Base-by-base conservation (phyloP, 2,888 invertebrate genomes). In the Lacanobia oleracea region DNA sequence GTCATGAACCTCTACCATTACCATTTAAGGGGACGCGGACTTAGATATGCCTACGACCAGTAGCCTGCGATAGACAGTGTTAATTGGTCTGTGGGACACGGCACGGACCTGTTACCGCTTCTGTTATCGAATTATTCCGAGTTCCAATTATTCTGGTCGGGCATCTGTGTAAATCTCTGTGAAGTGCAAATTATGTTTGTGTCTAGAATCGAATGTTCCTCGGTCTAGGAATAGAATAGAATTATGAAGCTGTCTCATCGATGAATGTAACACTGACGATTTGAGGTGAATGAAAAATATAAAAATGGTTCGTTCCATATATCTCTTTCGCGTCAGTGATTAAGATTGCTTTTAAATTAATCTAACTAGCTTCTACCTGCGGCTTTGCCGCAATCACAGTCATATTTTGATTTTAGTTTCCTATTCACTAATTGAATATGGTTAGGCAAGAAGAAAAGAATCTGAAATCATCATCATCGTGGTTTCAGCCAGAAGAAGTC, bases 51-150 rank as follows among this genome's bases (percentile, higher is more conserved):
- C 57, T 43, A n/a, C 40, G 43, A 54, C 53, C 53, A 75, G 61
- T 48, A 16, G 9, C 18, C 56, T 75, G 81, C 21, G 14, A 67
- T 57, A 33, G 69, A 81, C 81, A 53, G 60, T 65, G 60, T 64
- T 64, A 77, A 81, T 77, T 78, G 54, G 64, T 61, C 64, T 33
- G 51, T 56, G 54, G 51, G n/a, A 69, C 56, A 56, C n/a, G 8
- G 8, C 37, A 61, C 5, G 12, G 21, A 53, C 65, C 40, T 61
- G 56, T 53, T 37, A 69, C 70, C 21, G 21, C 23, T 33, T 69
- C 64, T 76, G 27, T 69, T 64, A 63, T 77, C 57, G n/a, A 71
- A 63, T 68, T 64, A 67, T 75, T 64, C 43, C 18, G 14, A 72
- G 53, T 67, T 60, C 56, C 48, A 66, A 77, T 61, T 67, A 62